phyloP scores from a whole-genome alignment of 92 coral and sea anemone species.

The Palythoa heliodiscus region DNA sequence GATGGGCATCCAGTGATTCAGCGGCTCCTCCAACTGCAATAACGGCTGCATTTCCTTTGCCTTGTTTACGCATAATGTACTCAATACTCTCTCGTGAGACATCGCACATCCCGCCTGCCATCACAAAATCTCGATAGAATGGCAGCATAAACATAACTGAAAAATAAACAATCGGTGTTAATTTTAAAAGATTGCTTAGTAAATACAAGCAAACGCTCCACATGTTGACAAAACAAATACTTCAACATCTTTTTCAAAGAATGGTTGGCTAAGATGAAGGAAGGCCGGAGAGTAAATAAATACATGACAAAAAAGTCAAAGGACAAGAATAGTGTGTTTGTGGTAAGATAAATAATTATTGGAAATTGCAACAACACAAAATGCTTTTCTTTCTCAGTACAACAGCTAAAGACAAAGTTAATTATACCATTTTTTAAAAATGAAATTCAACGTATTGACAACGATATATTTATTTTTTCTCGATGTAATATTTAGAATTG shows the following conservation, averaged over 20 bases:
- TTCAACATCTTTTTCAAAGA: background rate
- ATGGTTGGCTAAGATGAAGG: background rate
- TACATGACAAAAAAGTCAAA: too few relatives aligned
- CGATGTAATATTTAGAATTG: too few relatives aligned
- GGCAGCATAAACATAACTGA: constrained; percentile 94
- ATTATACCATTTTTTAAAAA: too few relatives aligned
- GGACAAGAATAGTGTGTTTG: background rate
- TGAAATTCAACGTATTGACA: too few relatives aligned
- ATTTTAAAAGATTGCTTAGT: background rate
- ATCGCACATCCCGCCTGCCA: constrained; percentile 95
- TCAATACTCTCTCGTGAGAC: constrained; percentile 88
- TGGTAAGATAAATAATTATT: background rate
- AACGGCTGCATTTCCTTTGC: constrained; percentile 91
- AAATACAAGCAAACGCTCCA: background rate
- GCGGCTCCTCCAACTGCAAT: constrained; percentile 98
- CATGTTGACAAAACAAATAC: background rate
- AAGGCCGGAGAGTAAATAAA: background rate
- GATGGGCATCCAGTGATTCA: constrained; percentile 96
- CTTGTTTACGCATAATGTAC: constrained; percentile 73
- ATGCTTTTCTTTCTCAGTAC: background rate
- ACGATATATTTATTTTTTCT: too few relatives aligned
- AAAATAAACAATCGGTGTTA: background rate
- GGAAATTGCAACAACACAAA: background rate
- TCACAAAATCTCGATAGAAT: constrained; percentile 81
- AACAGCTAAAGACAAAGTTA: too few relatives aligned